Evolutionary conservation across 1,140 invertebrate species (phyloP).

Genomic region (Drosophila varians): DNA sequence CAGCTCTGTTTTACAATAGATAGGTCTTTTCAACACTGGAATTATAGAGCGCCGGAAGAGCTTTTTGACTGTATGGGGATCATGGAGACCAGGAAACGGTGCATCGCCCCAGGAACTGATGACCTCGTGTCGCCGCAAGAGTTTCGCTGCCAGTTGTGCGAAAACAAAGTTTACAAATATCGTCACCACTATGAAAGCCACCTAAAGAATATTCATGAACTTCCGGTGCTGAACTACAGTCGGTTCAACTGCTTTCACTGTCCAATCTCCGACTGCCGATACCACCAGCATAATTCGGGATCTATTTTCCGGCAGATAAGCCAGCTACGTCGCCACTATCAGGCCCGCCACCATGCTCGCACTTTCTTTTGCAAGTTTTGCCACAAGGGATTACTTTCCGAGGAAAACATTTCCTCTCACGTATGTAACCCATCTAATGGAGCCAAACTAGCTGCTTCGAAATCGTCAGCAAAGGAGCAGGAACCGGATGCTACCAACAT

Average conservation of each 20-base stretch:
- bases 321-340: constrained; percentile 27
- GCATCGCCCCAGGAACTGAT: neutral
- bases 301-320: neutral
- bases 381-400: constrained; percentile 1
- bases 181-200: constrained; percentile 24
- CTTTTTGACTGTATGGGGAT: too few relatives aligned
- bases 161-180: constrained; percentile 27
- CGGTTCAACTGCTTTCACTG: constrained; percentile 10
- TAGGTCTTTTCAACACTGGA: neutral
- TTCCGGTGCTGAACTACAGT: neutral
- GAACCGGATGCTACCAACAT: too few relatives aligned
- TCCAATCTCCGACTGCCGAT: neutral
- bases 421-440: neutral
- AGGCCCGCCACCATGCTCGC: constrained; percentile 11
- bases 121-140: constrained; percentile 28
- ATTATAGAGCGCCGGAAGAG: neutral
- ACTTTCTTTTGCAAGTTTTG: constrained; percentile 13
- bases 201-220: constrained; percentile 10
- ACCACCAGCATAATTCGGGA: constrained; percentile 1
- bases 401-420: neutral
- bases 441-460: too few relatives aligned
- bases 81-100: neutral
- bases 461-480: too few relatives aligned
- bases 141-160: constrained; percentile 25
- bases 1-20: neutral